These are phyloP conservation scores for Mesocricetus auratus DNA, from an alignment of 2,113 vertebrate genomes.

Conservation along the genomic window DNA sequence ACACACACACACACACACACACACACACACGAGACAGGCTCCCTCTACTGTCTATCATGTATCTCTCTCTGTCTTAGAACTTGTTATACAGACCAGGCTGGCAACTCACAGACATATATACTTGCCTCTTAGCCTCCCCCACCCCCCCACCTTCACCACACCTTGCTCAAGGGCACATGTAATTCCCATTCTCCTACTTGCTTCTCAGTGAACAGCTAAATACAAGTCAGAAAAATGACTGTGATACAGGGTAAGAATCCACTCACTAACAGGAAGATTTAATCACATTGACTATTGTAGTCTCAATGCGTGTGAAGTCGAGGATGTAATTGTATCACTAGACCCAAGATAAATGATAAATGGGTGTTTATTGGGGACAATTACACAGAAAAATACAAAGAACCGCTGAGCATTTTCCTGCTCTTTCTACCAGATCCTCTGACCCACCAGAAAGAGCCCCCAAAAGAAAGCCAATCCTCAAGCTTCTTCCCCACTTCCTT, in stretches of 20 bases:
- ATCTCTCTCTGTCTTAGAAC: neutral
- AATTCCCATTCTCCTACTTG: neutral
- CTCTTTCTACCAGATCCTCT: no score
- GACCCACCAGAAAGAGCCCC: no score
- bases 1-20: neutral
- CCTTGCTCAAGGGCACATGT: neutral
- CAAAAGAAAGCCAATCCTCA: no score
- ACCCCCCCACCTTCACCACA: neutral
- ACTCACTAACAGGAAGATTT: neutral
- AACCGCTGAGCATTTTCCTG: no score
- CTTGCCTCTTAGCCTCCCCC: neutral
- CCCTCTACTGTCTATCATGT: neutral
- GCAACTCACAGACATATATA: neutral
- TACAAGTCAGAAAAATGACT: neutral
- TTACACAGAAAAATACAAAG: no score
- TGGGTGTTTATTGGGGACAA: no score
- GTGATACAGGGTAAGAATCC: neutral
- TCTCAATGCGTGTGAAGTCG: neutral
- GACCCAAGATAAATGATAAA: no score
- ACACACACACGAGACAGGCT: neutral
- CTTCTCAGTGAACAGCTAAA: neutral
- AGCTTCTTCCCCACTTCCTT: no score
- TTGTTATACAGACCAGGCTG: neutral
- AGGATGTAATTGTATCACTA: no score
- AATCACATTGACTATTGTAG: neutral